phyloP scores from a whole-genome alignment of 92 coral and sea anemone species.

The Parazoanthus darwini region DNA sequence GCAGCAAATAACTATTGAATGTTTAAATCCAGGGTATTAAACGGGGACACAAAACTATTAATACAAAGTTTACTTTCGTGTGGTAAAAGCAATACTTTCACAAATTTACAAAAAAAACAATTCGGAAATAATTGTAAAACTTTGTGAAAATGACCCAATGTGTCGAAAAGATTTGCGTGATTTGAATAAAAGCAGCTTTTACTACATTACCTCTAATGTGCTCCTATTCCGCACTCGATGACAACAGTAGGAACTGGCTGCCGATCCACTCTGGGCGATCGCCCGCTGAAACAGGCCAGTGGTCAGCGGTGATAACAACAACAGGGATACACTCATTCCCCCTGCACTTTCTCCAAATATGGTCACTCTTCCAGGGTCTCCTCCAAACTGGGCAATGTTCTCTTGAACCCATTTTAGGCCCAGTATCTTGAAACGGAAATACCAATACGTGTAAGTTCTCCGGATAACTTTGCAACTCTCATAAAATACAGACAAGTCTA shows the following conservation, averaged over 20 bases:
- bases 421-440: constrained; percentile 31
- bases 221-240: neutral
- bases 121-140: too few species aligned
- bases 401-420: constrained; percentile 56
- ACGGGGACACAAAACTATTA: neutral
- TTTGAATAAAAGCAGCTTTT: neutral
- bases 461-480: neutral
- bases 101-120: too few species aligned
- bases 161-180: too few species aligned
- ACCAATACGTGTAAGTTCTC: neutral
- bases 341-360: constrained; percentile 68
- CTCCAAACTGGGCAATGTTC: constrained; percentile 59
- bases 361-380: constrained; percentile 53
- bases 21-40: neutral
- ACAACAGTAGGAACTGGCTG: neutral
- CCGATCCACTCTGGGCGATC: constrained; percentile 59
- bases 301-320: constrained; percentile 57
- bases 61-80: too few species aligned
- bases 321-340: constrained; percentile 47
- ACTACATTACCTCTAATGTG: neutral
- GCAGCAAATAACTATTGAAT: constrained; percentile 26
- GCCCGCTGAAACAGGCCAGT: constrained; percentile 56
- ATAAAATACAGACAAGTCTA: neutral
- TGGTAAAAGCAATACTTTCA: neutral
- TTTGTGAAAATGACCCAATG: too few species aligned